Evolutionary conservation across 2,797 vertebrate species (phyloP).

Genomic region (Podarcis siculus): DNA sequence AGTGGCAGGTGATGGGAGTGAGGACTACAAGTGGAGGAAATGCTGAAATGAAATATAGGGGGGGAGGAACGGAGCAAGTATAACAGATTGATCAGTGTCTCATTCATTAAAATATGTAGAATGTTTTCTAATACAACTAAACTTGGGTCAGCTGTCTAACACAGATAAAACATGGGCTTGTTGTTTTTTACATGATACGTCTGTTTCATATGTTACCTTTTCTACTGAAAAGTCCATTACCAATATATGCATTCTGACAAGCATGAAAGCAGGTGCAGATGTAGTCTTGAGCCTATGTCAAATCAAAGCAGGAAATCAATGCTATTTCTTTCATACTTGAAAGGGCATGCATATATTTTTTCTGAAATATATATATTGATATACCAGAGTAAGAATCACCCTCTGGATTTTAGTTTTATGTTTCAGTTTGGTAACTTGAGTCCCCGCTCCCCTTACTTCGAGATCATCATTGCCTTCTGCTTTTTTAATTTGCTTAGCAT

Average conservation of each 20-base stretch:
- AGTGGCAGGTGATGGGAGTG: constrained; percentile 23
- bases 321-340: neutral
- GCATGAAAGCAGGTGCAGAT: neutral
- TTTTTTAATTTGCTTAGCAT: neutral
- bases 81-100: accelerated
- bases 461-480: neutral
- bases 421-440: neutral
- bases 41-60: constrained; percentile 32
- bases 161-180: neutral
- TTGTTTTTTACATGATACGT: neutral
- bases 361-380: neutral
- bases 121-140: neutral
- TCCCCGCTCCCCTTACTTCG: too few relatives aligned
- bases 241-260: neutral
- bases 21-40: constrained; percentile 16
- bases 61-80: constrained; percentile 40
- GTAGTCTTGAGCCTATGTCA: neutral
- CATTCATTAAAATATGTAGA: constrained; percentile 12
- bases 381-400: neutral
- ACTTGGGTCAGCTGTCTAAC: neutral
- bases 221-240: neutral
- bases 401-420: neutral
- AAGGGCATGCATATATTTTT: neutral
- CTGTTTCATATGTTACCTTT: neutral
- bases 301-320: neutral